Evolutionary conservation across 1,140 invertebrate genomes (phyloP), one percentile per base, ranked within the genome.

Genomic region (Zaprionus gabonicus): DNA sequence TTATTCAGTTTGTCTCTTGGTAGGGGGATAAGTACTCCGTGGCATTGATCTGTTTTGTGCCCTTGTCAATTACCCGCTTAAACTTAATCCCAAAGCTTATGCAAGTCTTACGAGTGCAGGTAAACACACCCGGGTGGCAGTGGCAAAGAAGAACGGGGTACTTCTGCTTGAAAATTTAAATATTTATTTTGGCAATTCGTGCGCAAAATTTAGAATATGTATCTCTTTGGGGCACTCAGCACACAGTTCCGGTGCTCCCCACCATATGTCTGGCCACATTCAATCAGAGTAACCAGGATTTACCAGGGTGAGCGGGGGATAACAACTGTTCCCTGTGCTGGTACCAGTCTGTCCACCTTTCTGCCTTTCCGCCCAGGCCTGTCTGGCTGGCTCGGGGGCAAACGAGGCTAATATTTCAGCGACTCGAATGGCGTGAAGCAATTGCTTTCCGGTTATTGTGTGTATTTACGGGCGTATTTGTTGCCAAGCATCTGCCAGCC

Each of bases 361-460:
- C n/a, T 46, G 3, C 23, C 46, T 10, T 9, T 49, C 46, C 2
- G 20, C 20, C 20, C 20, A 20, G 20, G 20, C 9, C 9, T 25
- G 10, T 28, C 17, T 25, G 38, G 27, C 68, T 38, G 70, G 59
- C 65, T 67, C 15, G 20, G 59, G 23, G 68, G 66, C 73, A 88
- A 88, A 88, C 74, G 74, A 87, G 78, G 84, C 84, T 84, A 87
- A 88, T 87, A 87, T 88, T 88, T 87, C 84, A 87, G 78, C 68
- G 78, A 68, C 71, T 80, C 80, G 77, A 82, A 83, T 77, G 80
- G 74, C 75, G 71, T 76, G 78, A 84, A 84, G 84, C 81, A 84
- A 87, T 87, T 87, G 84, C 84, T 78, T 84, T 87, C 74, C 84
- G 78, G 71, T 71, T 88, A 69, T 63, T 78, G 71, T 75, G 74